Evolutionary conservation across 2,888 invertebrate species (phyloP), one percentile per base, ranked within the genome.

Genomic region (Drosophila paranaensis): DNA sequence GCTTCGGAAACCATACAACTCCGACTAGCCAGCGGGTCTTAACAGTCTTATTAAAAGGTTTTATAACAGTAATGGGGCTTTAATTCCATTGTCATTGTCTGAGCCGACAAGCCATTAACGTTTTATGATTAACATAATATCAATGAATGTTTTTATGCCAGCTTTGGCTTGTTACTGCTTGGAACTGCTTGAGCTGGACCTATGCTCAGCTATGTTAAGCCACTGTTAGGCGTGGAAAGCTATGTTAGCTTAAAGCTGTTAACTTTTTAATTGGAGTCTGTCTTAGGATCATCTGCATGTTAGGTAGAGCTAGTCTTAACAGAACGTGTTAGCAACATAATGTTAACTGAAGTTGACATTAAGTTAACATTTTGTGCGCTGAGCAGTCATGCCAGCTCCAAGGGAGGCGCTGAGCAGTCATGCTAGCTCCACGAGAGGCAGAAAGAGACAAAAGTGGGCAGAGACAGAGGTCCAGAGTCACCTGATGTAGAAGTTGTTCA

Each of bases 1-100:
- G 63, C 40, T 11, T 39, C 6, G 43, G 6, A 33, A 50, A 16
- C 63, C 40, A 27, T 60, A 40, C 42, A 64, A 42, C 37, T 25
- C 37, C 14, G 11, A 20, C 42, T 3, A 6, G 13, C 4, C 5
- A 30, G 40, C 30, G 60, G 5, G 27, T 2, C 16, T 45, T 37
- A 16, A 37, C 14, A 14, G 45, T 20, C 20, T 20, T 27, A 13
- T 37, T 33, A 25, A 33, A 30, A n/a, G 11, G 27, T 11, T 11
- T 37, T 39, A 11, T n/a, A 11, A 33, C n/a, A 33, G n/a, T 11
- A 3, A 39, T 27, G n/a, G 9, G 1, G 53, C 27, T 0, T 54
- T 27, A 30, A 11, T 30, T 48, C n/a, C 48, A 48, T 48, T 48
- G 6, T 25, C 6, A 6, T 6, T 25, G 14, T 39, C 25, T 39